phyloP scores from a whole-genome alignment of 2,113 vertebrate species.

The Dissostichus mawsoni region DNA sequence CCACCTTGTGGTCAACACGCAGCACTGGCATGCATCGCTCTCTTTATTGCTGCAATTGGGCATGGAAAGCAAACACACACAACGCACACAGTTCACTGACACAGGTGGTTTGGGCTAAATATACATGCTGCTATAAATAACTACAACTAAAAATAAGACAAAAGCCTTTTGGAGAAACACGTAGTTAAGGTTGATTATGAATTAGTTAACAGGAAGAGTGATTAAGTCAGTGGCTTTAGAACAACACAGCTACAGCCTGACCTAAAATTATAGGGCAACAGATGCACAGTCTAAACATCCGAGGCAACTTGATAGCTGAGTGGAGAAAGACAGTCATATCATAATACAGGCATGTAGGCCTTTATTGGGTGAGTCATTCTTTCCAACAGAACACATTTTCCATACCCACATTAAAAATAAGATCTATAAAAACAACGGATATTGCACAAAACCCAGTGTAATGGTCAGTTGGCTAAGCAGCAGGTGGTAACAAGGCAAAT shows the following conservation, averaged over 20 bases:
- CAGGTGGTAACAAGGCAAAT: constrained; percentile 49
- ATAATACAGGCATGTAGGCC: constrained; percentile 67
- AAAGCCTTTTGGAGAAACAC: constrained; percentile 53
- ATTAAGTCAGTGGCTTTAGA: constrained; percentile 43
- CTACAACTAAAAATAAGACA: constrained; percentile 67
- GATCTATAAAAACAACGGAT: constrained; percentile 52
- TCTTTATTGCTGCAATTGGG: constrained; percentile 75
- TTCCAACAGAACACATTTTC: constrained; percentile 74
- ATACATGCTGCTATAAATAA: constrained; percentile 82
- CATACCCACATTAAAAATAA: constrained; percentile 62
- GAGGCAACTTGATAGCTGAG: constrained; percentile 67
- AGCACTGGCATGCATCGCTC: constrained; percentile 64
- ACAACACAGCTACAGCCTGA: constrained; percentile 48
- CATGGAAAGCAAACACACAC: constrained; percentile 79
- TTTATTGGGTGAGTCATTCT: constrained; percentile 74
- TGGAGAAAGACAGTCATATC: constrained; percentile 77
- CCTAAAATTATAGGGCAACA: constrained; percentile 71
- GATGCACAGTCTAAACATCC: constrained; percentile 76
- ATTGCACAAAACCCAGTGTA: constrained; percentile 22
- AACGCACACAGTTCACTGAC: constrained; percentile 57
- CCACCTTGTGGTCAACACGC: constrained; percentile 82
- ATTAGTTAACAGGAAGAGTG: constrained; percentile 59
- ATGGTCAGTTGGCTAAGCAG: neutral
- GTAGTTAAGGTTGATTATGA: constrained; percentile 52
- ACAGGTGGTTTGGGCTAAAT: constrained; percentile 78